Percentiles rank a stretch among this genome's conserved stretches.
Conservation (phyloP, 1,140 invertebrate species). For the Drosophila navojoa region DNA sequence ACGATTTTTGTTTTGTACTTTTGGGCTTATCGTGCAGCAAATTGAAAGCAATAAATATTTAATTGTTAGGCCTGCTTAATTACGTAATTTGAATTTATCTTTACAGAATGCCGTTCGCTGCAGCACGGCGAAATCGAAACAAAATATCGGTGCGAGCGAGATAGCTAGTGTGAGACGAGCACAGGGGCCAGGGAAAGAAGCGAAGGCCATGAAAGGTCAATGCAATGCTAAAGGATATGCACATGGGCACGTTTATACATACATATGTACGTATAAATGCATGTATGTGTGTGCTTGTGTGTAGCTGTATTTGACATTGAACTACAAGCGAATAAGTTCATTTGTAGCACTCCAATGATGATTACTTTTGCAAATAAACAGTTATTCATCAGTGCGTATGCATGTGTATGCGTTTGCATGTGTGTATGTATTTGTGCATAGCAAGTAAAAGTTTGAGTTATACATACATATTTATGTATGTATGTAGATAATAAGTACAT, state of each 20-base stretch:
- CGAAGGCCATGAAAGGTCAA: constrained; percentile 43
- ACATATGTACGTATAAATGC: background rate
- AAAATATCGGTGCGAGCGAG: background rate
- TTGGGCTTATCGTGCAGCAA: constrained; percentile 66
- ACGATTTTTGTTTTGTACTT: constrained; percentile 27
- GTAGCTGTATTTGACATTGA: constrained; percentile 39
- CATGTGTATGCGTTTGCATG: background rate
- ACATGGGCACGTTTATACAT: background rate
- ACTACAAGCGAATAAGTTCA: constrained; percentile 39
- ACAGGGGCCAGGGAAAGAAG: constrained; percentile 37
- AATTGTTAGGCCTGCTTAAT: constrained; percentile 72
- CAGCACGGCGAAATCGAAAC: background rate
- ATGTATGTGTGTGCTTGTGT: background rate
- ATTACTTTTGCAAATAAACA: constrained; percentile 47
- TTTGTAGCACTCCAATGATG: constrained; percentile 41
- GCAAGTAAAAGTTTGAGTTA: constrained; percentile 29
- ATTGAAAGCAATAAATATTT: constrained; percentile 79
- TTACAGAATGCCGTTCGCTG: constrained; percentile 39
- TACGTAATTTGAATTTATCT: constrained; percentile 76
- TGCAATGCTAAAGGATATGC: constrained; percentile 35
- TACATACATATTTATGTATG: no score
- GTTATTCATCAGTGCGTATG: constrained; percentile 4
- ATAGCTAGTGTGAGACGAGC: background rate
- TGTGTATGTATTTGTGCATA: background rate
- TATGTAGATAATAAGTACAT: constrained; percentile 35